Base-by-base conservation (phyloP, 1,140 invertebrate species). In the Zaprionus ghesquierei region DNA sequence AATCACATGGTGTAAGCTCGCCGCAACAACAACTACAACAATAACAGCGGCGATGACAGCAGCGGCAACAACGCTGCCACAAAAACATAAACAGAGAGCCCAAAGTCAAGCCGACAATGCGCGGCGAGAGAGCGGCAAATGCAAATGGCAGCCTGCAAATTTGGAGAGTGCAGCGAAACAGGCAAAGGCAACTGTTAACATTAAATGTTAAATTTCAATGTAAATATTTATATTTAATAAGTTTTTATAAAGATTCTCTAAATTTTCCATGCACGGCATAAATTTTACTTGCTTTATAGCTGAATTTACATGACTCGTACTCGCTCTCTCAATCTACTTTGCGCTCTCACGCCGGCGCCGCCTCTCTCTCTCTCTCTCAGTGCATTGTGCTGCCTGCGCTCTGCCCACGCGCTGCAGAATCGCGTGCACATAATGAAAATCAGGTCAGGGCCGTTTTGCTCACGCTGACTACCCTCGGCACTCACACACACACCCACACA, bases 371-470 rank as follows among this genome's bases (percentile, higher is more conserved):
- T 64, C 51, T 23, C 29, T 66, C 29, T 41, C 53, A 29, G 12
- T 75, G 58, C 66, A 29, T 29, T 73, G 38, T 41, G 15, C 65
- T 69, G 63, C 29, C 60, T 50, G 29, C 49, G 71, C 72, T 55
- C 79, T 81, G 69, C 81, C 81, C 81, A 85, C 79, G 82, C 82
- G 79, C 82, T 87, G 82, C 82, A 86, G 68, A 73, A 87, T 87
- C 69, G 84, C 84, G 77, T 89, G 84, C 79, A 87, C 74, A 56
- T 77, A 71, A 71, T 62, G 51, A 51, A 89, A 91, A 89, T 62
- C 76, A 91, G 90, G 90, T 91, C 90, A 91, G 76, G 90, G 90
- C 75, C 90, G 87, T 82, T 90, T 81, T 76, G 81, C 87, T 91
- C 84, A 75, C 79, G 74, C 77, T 82, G 54, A 70, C 66, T 77